phyloP scores from a whole-genome alignment of 2,888 invertebrate genomes.

The Cordylochernes scorpioides region DNA sequence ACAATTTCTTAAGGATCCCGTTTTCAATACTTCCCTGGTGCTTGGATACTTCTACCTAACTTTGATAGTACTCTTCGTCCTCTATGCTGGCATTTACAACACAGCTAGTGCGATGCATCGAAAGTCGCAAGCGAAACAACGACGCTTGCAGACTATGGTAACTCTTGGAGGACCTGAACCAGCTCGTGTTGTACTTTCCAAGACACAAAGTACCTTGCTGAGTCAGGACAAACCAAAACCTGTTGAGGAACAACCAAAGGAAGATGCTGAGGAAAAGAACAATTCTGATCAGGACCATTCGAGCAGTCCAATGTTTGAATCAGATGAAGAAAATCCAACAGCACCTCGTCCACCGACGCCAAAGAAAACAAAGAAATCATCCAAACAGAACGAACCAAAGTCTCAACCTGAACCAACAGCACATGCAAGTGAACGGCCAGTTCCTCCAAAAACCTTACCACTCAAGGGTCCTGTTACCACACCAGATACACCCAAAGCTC shows the following conservation, averaged over 20 bases:
- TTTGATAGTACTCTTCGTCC: constrained; percentile 65
- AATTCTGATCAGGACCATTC: constrained; percentile 1
- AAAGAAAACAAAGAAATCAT: too few relatives aligned
- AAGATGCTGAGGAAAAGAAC: constrained; percentile 1
- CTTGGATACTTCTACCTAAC: constrained; percentile 95
- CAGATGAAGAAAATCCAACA: constrained; percentile 2
- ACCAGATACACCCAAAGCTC: too few relatives aligned
- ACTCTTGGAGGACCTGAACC: constrained; percentile 34
- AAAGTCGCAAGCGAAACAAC: constrained; percentile 79
- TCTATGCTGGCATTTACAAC: constrained; percentile 90
- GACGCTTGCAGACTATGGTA: constrained; percentile 83
- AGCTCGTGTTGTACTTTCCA: constrained; percentile 46
- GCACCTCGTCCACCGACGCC: too few relatives aligned
- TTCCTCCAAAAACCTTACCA: too few relatives aligned
- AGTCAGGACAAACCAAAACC: constrained; percentile 40
- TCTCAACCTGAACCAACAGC: too few relatives aligned
- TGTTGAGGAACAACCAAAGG: constrained; percentile 14
- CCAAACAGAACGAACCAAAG: too few relatives aligned
- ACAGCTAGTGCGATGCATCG: constrained; percentile 91
- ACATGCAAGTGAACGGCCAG: too few relatives aligned
- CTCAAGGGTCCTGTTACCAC: too few relatives aligned
- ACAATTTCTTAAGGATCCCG: constrained; percentile 84
- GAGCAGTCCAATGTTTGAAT: constrained; percentile 1
- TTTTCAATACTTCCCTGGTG: constrained; percentile 84
- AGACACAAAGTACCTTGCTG: constrained; percentile 38